Conservation (phyloP, 2,888 invertebrate species). For the Epirrhoe alternata region DNA sequence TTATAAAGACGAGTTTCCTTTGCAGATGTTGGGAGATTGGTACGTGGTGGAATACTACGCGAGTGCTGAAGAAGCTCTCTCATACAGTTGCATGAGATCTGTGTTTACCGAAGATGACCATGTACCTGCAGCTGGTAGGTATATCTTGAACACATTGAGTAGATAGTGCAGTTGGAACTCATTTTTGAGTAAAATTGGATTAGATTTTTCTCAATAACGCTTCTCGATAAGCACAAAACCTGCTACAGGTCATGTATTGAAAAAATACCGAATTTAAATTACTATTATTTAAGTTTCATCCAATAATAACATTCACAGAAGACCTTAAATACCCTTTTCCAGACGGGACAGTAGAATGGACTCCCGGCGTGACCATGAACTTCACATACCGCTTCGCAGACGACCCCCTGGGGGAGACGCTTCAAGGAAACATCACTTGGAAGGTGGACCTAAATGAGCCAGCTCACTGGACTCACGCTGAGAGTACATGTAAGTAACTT, state of each 20-base stretch:
- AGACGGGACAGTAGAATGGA: slow-evolving; percentile 76
- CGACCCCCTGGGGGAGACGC: slow-evolving; percentile 91
- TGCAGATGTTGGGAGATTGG: slow-evolving; percentile 92
- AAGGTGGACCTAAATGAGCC: slow-evolving; percentile 89
- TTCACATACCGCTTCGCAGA: slow-evolving; percentile 94
- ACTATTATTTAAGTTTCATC: too few species aligned
- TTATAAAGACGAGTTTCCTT: slow-evolving; percentile 16
- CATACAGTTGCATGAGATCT: slow-evolving; percentile 94
- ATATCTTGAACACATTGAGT: background rate
- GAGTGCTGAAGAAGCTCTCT: slow-evolving; percentile 93
- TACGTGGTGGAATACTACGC: slow-evolving; percentile 95
- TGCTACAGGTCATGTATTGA: too few species aligned
- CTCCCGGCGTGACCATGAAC: slow-evolving; percentile 92
- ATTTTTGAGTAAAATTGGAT: too few species aligned
- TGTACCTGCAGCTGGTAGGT: slow-evolving; percentile 67
- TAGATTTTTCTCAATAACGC: too few species aligned
- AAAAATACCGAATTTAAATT: too few species aligned
- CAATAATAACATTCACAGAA: too few species aligned
- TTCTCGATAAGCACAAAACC: too few species aligned
- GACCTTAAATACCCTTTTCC: background rate
- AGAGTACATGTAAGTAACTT: slow-evolving; percentile 89
- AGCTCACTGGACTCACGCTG: slow-evolving; percentile 94
- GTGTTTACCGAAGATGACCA: slow-evolving; percentile 86
- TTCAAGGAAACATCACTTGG: slow-evolving; percentile 95
- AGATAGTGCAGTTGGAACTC: background rate